Base-by-base conservation (phyloP, 2,888 invertebrate genomes). In the Torymus aiolomorphi region DNA sequence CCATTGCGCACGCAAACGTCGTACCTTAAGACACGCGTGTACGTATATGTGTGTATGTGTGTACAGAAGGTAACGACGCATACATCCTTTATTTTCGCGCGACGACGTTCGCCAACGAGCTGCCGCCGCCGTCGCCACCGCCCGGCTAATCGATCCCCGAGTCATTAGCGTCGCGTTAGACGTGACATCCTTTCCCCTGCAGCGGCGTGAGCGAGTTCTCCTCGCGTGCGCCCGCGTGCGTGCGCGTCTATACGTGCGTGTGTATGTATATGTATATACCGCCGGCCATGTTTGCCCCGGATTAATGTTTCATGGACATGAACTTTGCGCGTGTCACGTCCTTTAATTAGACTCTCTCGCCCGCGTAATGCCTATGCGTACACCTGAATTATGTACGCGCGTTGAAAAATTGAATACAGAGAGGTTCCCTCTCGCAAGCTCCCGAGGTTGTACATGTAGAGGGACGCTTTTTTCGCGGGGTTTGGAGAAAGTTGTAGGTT, bases 121-220 rank as follows among this genome's bases (percentile, higher is more conserved):
- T 71, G 72, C 65, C 67, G 71, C 54, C 66, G 76, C 52, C 52
- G 61, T 20, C 56, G 69, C 31, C n/a, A n/a, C n/a, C 61, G 70
- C 61, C 51, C 71, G 49, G 82, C 85, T 87, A 87, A 89, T 89
- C 88, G 89, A 89, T 89, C 85, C 83, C 78, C 61, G 83, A 85
- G 87, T 89, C 88, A 89, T 89, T 89, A 89, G 86, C 87, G 86
- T 85, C 87, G 86, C 85, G 84, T 86, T 83, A 83, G 85, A 83
- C 86, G 85, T 85, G 87, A 86, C 86, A 87, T 83, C 85, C 84
- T 84, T 83, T 84, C 82, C 82, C 57, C 54, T 42, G 52, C 31
- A 51, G 42, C 42, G 10, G 20, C 8, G 62, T 5, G 5, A 49
- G 63, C 63, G 24, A 42, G 42, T 42, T 42, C 31, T 31, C 5